A percentile compares a stretch with the other conserved stretches of the same genome.
Evolutionary conservation across 2,888 invertebrate species (phyloP).

Genomic region (Perizoma flavofasciatum): DNA sequence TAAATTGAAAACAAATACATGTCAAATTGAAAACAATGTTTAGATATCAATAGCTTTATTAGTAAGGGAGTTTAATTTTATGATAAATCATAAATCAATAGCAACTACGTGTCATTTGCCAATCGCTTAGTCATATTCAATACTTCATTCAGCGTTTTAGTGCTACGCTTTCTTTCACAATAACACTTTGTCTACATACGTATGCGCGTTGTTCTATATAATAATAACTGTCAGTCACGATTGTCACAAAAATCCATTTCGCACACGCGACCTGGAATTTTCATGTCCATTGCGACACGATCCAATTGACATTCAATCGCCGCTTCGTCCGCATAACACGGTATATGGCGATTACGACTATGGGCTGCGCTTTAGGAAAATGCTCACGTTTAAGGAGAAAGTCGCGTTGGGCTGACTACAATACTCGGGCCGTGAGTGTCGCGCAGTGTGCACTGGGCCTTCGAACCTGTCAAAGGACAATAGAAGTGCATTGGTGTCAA

Average conservation of each 20-base stretch:
- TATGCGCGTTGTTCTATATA: not conserved
- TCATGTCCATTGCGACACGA: slow-evolving; percentile 33
- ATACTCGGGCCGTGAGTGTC: slow-evolving; percentile 6
- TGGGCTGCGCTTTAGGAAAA: slow-evolving; percentile 42
- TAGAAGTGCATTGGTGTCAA: not conserved
- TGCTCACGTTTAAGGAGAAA: slow-evolving; percentile 52
- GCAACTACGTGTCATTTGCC: too few relatives aligned
- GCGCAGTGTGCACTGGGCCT: slow-evolving; percentile 28
- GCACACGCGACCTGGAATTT: slow-evolving; percentile 20
- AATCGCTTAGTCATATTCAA: too few relatives aligned
- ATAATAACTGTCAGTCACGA: slow-evolving; percentile 21
- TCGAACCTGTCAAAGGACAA: slow-evolving; percentile 12
- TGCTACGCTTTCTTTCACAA: too few relatives aligned
- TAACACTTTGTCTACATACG: too few relatives aligned
- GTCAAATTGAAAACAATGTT: too few relatives aligned
- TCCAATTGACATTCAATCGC: slow-evolving; percentile 31
- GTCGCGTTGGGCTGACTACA: slow-evolving; percentile 26
- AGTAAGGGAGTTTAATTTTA: too few relatives aligned
- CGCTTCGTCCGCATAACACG: slow-evolving; percentile 29
- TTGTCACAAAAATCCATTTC: slow-evolving; percentile 20
- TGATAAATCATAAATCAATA: too few relatives aligned
- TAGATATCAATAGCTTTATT: too few relatives aligned
- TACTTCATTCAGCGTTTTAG: too few relatives aligned
- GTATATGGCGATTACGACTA: slow-evolving; percentile 42
- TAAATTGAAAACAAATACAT: too few relatives aligned